A percentile compares a stretch with the other conserved stretches of the same genome.
phyloP scores from a whole-genome alignment of 2,888 invertebrate genomes.

The Aporophyla lueneburgensis region DNA sequence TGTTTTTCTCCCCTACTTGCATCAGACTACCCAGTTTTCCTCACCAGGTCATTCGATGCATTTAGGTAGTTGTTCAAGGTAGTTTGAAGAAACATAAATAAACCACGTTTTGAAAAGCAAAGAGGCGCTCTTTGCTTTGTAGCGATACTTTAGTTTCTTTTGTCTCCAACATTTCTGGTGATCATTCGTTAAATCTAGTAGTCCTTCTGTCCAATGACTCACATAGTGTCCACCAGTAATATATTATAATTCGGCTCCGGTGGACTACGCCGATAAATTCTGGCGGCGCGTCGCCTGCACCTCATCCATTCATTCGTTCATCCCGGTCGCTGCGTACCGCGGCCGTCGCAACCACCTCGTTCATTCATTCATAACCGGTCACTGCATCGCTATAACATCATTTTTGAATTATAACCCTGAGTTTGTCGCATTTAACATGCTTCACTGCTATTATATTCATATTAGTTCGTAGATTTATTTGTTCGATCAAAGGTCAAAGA shows the following conservation, averaged over 20 bases:
- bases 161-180: background rate
- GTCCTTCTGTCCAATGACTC: conserved; percentile 12
- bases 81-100: background rate
- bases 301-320: conserved; percentile 56
- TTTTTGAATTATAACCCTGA: conserved; percentile 32
- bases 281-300: conserved; percentile 46
- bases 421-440: conserved; percentile 18
- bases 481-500: conserved; percentile 1
- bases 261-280: conserved; percentile 58
- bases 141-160: background rate
- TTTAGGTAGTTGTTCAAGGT: background rate
- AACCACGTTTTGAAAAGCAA: background rate
- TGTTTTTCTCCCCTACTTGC: background rate
- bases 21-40: background rate
- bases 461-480: conserved; percentile 6
- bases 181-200: background rate
- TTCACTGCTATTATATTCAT: conserved; percentile 21
- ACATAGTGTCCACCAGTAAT: conserved; percentile 20
- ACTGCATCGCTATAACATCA: conserved; percentile 31
- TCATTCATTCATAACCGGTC: conserved; percentile 57
- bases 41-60: background rate
- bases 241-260: conserved; percentile 52
- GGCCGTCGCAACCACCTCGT: conserved; percentile 20
- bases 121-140: background rate
- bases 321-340: conserved; percentile 16